Evolutionary conservation across 2,888 invertebrate genomes (phyloP), one percentile per base, ranked within the genome.

Genomic region (Callinectes sapidus): DNA sequence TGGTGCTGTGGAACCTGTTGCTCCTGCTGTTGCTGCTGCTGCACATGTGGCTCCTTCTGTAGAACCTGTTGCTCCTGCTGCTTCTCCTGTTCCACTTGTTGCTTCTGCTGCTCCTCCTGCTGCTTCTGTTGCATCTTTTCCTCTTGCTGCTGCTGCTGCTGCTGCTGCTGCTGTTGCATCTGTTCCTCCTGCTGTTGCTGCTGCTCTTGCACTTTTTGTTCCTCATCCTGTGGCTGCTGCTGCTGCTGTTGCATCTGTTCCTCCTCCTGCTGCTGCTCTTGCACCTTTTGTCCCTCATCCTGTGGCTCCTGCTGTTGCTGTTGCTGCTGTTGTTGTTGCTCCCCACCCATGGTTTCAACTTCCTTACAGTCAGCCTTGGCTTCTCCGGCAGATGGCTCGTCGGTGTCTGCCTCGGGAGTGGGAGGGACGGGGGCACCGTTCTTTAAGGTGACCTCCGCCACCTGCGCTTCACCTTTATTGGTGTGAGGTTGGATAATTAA

Each of bases 401-500:
- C 85, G 28, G 42, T 87, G 87, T 87, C 87, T 48, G 87, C 87
- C 54, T 42, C 23, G 14, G n/a, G 87, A 2, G 48, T 48, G n/a
- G 14, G 13, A 16, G 42, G n/a, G 48, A n/a, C 3, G n/a, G 48
- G 48, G 10, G 2, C 13, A 32, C 39, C 32, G 88, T n/a, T n/a
- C 14, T 48, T 23, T 32, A 71, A 61, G 32, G 91, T 87, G 71
- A 91, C 54, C 28, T 89, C 61, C 10, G 81, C 14, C 86, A 92
- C 87, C 1, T 66, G 61, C 8, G 32, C 90, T 90, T 92, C 90
- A 28, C 42, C 89, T 3, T 87, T 42, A 32, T 87, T 48, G 8
- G 14, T n/a, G 54, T 81, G 81, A 28, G 35, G 55, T n/a, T 91
- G 54, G 28, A 93, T 71, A 18, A 90, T 28, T 23, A 93, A 61